phyloP scores from a whole-genome alignment of 2,797 vertebrate genomes.

The Pogonophryne albipinna region DNA sequence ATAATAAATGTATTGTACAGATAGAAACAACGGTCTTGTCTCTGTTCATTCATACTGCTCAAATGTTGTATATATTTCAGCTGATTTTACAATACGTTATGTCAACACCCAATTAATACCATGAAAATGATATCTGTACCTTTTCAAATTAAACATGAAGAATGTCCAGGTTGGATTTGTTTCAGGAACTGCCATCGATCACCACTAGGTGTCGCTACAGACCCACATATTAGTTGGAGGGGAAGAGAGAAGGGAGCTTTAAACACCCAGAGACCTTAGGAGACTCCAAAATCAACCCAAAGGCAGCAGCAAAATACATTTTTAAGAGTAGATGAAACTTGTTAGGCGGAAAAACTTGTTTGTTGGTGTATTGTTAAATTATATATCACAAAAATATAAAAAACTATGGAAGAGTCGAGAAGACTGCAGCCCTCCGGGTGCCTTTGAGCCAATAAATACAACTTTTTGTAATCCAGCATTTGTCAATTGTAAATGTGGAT shows the following conservation, averaged over 20 bases:
- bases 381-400: neutral
- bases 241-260: neutral
- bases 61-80: accelerated
- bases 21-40: constrained; percentile 17
- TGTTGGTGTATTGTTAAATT: neutral
- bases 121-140: neutral
- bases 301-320: neutral
- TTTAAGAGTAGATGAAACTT: neutral
- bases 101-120: neutral
- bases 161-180: no score
- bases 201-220: constrained; percentile 55
- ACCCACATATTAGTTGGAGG: neutral
- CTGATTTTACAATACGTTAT: neutral
- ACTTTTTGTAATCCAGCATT: neutral
- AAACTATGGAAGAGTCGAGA: neutral
- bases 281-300: neutral
- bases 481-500: neutral
- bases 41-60: constrained; percentile 15
- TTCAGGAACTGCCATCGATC: constrained; percentile 20
- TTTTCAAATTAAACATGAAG: neutral
- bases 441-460: neutral
- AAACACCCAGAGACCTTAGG: no score
- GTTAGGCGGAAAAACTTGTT: accelerated
- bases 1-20: constrained; percentile 91
- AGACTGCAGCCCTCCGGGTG: neutral